phyloP scores from a whole-genome alignment of 2,888 invertebrate genomes.

The Euzophera pinguis region DNA sequence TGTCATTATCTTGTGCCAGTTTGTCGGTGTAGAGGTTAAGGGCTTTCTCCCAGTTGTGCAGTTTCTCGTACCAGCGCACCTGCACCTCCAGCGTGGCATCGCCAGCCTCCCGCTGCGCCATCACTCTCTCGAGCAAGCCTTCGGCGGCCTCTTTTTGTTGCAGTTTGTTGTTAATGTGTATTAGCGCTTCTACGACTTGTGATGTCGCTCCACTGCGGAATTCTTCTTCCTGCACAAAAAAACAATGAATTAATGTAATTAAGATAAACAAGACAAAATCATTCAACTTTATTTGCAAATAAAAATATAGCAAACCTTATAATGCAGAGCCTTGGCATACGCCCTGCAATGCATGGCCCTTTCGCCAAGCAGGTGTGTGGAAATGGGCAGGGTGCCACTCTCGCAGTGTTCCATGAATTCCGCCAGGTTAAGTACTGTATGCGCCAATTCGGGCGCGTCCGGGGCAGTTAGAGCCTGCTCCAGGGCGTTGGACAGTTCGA shows the following conservation, averaged over 20 bases:
- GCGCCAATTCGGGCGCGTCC: slow-evolving; percentile 97
- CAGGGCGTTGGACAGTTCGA: slow-evolving; percentile 91
- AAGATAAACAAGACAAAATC: too few species aligned
- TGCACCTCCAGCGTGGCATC: slow-evolving; percentile 77
- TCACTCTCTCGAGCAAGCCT: slow-evolving; percentile 93
- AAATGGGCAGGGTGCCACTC: slow-evolving; percentile 94
- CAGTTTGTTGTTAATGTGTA: slow-evolving; percentile 98
- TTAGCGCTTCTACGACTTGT: slow-evolving; percentile 94
- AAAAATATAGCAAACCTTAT: slow-evolving; percentile 66
- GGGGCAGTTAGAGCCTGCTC: slow-evolving; percentile 94
- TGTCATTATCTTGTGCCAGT: slow-evolving; percentile 81
- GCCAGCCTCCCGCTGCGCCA: slow-evolving; percentile 86
- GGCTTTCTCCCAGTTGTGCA: slow-evolving; percentile 99
- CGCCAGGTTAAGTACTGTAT: slow-evolving; percentile 96
- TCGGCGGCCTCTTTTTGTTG: slow-evolving; percentile 99
- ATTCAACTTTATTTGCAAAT: too few species aligned
- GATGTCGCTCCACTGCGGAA: slow-evolving; percentile 91
- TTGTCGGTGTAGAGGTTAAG: slow-evolving; percentile 91
- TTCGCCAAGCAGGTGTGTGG: slow-evolving; percentile 92
- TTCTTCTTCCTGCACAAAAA: slow-evolving; percentile 87
- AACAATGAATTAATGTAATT: not conserved
- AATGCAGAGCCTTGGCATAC: slow-evolving; percentile 82
- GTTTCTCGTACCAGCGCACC: slow-evolving; percentile 98
- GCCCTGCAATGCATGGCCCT: slow-evolving; percentile 96
- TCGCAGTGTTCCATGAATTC: slow-evolving; percentile 99